Percentiles rank a stretch among this genome's conserved stretches.
Evolutionary conservation across 2,888 invertebrate species (phyloP).

Genomic region (Andrena minutula): DNA sequence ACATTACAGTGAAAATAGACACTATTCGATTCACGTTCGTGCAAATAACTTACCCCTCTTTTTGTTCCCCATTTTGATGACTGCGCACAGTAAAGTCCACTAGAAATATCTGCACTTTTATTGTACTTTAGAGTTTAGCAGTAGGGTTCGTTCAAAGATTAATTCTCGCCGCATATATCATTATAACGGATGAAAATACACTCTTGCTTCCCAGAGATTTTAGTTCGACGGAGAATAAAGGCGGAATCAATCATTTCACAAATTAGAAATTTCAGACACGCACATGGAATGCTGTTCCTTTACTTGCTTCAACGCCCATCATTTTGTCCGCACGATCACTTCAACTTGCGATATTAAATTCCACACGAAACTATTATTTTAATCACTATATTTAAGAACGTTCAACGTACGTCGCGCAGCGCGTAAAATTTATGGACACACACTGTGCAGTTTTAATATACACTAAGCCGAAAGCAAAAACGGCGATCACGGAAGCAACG

Average conservation of each 20-base stretch:
- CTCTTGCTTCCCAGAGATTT: not conserved
- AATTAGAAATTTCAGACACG: not conserved
- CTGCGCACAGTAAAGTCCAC: not conserved
- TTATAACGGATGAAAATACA: not conserved
- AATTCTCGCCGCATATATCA: not conserved
- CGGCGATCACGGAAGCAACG: not conserved
- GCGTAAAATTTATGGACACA: not conserved
- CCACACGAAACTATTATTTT: conserved; percentile 15
- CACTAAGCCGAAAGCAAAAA: not conserved
- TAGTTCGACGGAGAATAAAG: conserved; percentile 8
- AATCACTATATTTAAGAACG: conserved; percentile 29
- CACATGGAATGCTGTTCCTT: not conserved
- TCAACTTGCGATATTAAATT: not conserved
- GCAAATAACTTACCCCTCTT: conserved; percentile 69
- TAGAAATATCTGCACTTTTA: not conserved
- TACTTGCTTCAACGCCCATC: not conserved
- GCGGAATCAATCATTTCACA: conserved; percentile 21
- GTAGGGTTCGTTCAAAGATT: not conserved
- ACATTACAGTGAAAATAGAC: not conserved
- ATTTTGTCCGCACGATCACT: not conserved
- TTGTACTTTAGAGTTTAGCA: not conserved
- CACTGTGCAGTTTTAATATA: not conserved
- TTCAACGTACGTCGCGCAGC: not conserved
- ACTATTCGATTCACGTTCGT: not conserved
- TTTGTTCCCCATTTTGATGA: conserved; percentile 69